These are phyloP conservation scores for Penelope pileata DNA, from an alignment of 2,113 vertebrate species.

Conservation along the genomic window DNA sequence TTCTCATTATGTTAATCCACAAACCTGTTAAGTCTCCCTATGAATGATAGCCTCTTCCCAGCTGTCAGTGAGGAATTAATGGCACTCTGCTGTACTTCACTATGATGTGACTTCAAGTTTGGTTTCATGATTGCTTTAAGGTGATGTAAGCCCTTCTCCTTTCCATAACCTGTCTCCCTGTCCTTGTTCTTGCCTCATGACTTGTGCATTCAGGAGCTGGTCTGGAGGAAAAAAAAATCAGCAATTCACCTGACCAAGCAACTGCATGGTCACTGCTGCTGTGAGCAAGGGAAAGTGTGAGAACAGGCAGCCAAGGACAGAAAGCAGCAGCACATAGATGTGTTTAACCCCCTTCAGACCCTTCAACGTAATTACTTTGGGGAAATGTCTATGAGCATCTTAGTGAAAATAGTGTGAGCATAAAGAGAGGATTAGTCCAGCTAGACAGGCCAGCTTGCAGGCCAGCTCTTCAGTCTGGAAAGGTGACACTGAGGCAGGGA, in stretches of 20 bases:
- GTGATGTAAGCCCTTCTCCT: neutral
- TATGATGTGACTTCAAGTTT: neutral
- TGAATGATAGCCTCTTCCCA: conserved; percentile 46
- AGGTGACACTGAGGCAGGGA: neutral
- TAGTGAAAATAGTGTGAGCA: neutral
- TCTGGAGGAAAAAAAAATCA: neutral
- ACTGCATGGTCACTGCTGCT: neutral
- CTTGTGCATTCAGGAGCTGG: neutral
- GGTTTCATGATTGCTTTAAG: neutral
- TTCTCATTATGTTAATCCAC: conserved; percentile 64
- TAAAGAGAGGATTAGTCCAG: neutral
- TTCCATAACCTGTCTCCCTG: neutral
- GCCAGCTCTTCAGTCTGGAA: neutral
- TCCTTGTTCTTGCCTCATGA: neutral
- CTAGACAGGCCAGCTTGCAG: neutral
- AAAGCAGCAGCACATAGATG: neutral
- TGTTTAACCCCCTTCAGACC: neutral
- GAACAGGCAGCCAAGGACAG: neutral
- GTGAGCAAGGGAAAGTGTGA: neutral
- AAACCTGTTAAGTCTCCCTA: conserved; percentile 45
- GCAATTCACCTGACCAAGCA: neutral
- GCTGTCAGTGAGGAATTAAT: conserved; percentile 60
- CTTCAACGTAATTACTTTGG: no score
- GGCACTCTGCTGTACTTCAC: conserved; percentile 8
- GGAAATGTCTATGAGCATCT: neutral